phyloP scores from a whole-genome alignment of 2,797 vertebrate species.

The Merluccius polli region DNA sequence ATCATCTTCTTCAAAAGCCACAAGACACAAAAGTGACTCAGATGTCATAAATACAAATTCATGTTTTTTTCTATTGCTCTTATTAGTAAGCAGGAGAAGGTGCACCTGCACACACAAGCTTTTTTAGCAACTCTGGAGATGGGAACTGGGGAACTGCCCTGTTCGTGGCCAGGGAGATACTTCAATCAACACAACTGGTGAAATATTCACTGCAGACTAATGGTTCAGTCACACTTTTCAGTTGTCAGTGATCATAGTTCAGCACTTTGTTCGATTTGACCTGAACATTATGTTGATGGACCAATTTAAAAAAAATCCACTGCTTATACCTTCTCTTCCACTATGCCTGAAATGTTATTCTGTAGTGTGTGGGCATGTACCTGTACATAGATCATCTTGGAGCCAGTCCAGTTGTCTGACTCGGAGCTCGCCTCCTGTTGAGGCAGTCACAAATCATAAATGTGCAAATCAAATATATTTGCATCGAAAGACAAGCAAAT shows the following conservation, averaged over 20 bases:
- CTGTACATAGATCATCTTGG: slow-evolving; percentile 77
- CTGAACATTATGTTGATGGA: neutral
- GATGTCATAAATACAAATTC: neutral
- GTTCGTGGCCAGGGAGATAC: neutral
- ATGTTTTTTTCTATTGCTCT: neutral
- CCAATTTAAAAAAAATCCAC: neutral
- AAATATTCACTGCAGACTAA: neutral
- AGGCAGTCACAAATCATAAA: neutral
- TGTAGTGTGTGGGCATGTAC: slow-evolving; percentile 54
- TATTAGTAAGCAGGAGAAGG: neutral
- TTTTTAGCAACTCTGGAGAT: neutral
- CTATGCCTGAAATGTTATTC: neutral
- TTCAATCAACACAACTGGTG: neutral
- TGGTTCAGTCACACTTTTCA: neutral
- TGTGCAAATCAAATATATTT: slow-evolving; percentile 1
- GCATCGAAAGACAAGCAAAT: neutral
- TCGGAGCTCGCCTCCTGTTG: slow-evolving; percentile 73
- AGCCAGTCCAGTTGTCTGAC: slow-evolving; percentile 87
- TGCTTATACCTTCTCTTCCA: neutral
- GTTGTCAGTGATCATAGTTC: neutral
- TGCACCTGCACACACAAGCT: neutral
- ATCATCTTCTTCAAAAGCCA: slow-evolving; percentile 66
- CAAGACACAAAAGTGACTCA: neutral
- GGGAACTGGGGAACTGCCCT: no score
- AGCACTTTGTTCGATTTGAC: no score